phyloP scores from a whole-genome alignment of 2,888 invertebrate species.

The Folsomia candida region DNA sequence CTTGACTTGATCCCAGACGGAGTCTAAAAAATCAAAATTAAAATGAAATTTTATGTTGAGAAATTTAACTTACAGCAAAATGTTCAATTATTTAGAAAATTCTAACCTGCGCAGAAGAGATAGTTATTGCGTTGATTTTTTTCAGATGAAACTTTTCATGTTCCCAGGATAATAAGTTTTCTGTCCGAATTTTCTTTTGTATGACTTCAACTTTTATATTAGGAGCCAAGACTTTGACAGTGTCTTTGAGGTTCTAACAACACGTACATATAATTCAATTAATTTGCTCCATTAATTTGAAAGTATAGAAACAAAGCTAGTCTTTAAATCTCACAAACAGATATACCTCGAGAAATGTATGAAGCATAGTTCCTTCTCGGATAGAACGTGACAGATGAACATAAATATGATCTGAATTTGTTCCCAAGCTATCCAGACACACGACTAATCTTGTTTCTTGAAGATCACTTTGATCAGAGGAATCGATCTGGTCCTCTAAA shows the following conservation, averaged over 20 bases:
- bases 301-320: conserved; percentile 3
- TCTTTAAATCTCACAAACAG: too few species aligned
- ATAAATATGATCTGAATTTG: conserved; percentile 65
- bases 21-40: conserved; percentile 21
- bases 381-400: conserved; percentile 97
- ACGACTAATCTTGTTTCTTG: conserved; percentile 85
- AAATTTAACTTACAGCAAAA: not conserved
- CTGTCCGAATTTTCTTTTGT: conserved; percentile 94
- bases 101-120: conserved; percentile 38
- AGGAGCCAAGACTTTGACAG: conserved; percentile 56
- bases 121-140: conserved; percentile 47
- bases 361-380: conserved; percentile 73
- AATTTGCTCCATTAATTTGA: conserved; percentile 13
- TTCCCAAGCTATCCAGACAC: conserved; percentile 72
- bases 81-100: not conserved
- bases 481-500: conserved; percentile 87
- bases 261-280: conserved; percentile 2
- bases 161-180: conserved; percentile 90
- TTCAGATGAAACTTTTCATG: conserved; percentile 94
- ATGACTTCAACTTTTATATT: conserved; percentile 64
- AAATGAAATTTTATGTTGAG: not conserved
- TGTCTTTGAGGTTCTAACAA: conserved; percentile 63
- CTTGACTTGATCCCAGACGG: conserved; percentile 43
- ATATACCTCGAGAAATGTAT: conserved; percentile 57
- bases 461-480: conserved; percentile 53